Evolutionary conservation across 2,888 invertebrate genomes (phyloP).

Genomic region (Cheilosia vernalis): DNA sequence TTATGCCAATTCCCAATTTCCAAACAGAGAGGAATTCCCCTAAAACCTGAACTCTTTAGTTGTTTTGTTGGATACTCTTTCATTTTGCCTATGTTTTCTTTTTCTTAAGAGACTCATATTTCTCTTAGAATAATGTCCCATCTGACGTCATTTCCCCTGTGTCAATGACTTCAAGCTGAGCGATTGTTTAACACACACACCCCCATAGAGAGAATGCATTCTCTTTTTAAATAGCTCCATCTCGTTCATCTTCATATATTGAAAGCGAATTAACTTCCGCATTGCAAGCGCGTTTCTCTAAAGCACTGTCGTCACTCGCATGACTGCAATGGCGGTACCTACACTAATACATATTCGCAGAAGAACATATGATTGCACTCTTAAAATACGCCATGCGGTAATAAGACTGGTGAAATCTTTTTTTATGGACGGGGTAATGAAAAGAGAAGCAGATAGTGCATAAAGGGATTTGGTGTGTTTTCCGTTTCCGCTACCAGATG

Average conservation of each 20-base stretch:
- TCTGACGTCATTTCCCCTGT: conserved; percentile 69
- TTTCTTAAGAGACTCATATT: not conserved
- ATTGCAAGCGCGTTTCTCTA: conserved; percentile 63
- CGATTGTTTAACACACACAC: conserved; percentile 37
- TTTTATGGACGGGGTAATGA: not conserved
- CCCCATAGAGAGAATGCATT: conserved; percentile 7
- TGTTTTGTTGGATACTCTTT: not conserved
- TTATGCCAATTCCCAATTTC: conserved; percentile 7
- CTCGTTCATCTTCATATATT: conserved; percentile 27
- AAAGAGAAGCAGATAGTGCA: conserved; percentile 26
- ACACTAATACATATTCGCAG: not conserved
- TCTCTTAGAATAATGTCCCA: conserved; percentile 62
- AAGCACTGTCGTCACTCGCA: conserved; percentile 39
- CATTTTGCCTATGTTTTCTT: not conserved
- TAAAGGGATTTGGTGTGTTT: conserved; percentile 50
- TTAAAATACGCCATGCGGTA: conserved; percentile 6
- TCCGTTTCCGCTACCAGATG: conserved; percentile 54
- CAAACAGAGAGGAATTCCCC: conserved; percentile 60
- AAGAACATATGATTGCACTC: conserved; percentile 39
- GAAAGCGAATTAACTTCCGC: conserved; percentile 75
- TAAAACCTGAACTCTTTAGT: not conserved
- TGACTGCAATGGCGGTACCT: not conserved
- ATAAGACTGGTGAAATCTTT: conserved; percentile 20
- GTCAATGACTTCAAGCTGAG: conserved; percentile 67
- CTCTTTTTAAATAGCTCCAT: conserved; percentile 23